A percentile compares a stretch with the other conserved stretches of the same genome.
Conservation (phyloP, 2,888 invertebrate genomes). For the Rhagonycha fulva region DNA sequence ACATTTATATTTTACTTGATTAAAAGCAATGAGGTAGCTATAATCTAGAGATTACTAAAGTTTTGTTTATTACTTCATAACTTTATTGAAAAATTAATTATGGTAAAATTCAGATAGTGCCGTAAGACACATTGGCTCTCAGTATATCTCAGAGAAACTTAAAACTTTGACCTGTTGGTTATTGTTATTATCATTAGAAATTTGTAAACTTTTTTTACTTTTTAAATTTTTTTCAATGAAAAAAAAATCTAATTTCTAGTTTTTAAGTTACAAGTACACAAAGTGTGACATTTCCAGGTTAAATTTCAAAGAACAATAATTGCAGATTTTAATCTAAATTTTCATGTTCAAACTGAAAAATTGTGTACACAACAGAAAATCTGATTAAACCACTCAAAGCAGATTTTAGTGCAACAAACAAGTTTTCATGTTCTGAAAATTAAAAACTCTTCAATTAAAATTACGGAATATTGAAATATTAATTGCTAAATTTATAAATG, state of each 20-base stretch:
- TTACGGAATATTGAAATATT: background rate
- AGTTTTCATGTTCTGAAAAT: background rate
- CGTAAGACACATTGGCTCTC: background rate
- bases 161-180: background rate
- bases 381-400: background rate
- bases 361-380: background rate
- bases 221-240: no score
- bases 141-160: background rate
- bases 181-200: background rate
- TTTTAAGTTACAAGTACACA: background rate
- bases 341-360: background rate
- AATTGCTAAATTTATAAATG: background rate
- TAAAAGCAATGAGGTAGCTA: slow-evolving; percentile 14
- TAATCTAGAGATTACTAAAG: slow-evolving; percentile 9
- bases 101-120: background rate
- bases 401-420: background rate
- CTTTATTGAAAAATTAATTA: background rate
- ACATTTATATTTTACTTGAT: slow-evolving; percentile 18
- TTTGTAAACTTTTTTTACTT: no score
- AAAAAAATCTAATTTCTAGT: background rate
- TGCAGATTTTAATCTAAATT: background rate
- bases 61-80: slow-evolving; percentile 1
- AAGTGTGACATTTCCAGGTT: background rate
- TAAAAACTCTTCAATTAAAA: background rate
- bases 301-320: background rate